Conservation (phyloP, 2,797 vertebrate genomes). For the Psittacula echo region DNA sequence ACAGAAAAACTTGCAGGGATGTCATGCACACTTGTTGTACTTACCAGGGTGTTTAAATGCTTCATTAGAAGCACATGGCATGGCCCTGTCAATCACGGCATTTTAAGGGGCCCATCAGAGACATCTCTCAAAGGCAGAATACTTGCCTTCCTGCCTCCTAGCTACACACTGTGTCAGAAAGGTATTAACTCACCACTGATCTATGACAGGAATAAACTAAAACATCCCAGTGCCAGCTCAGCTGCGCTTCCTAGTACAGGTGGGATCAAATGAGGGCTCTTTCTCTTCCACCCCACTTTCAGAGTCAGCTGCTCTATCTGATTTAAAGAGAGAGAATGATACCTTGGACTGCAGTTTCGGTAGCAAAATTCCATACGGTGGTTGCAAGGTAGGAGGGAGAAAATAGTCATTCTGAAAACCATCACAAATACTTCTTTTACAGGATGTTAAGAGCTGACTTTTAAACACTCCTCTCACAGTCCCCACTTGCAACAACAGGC, state of each 20-base stretch:
- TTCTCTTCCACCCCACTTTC: not conserved
- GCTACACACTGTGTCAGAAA: not conserved
- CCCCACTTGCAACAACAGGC: not conserved
- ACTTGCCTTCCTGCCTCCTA: not conserved
- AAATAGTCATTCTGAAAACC: not conserved
- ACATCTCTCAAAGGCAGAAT: not conserved
- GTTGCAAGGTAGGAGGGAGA: not conserved
- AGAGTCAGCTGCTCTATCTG: not conserved
- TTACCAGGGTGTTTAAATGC: not conserved
- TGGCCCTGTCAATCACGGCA: not conserved
- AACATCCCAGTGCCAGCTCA: not conserved
- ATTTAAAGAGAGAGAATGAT: not conserved
- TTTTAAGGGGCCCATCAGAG: conserved; percentile 12
- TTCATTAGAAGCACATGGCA: not conserved
- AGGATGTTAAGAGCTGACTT: not conserved
- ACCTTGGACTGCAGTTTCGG: not conserved
- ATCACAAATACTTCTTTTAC: not conserved
- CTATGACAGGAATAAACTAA: not conserved
- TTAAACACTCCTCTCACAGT: not conserved
- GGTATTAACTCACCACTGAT: not conserved
- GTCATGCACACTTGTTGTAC: not conserved
- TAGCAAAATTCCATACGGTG: not conserved
- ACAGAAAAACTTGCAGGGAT: not conserved
- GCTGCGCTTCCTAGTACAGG: not conserved
- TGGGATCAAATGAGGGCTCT: not conserved